A percentile compares a stretch with the other conserved stretches of the same genome.
These are phyloP conservation scores for Tachina grossa DNA, from an alignment of 2,888 invertebrate species.

Conservation along the genomic window DNA sequence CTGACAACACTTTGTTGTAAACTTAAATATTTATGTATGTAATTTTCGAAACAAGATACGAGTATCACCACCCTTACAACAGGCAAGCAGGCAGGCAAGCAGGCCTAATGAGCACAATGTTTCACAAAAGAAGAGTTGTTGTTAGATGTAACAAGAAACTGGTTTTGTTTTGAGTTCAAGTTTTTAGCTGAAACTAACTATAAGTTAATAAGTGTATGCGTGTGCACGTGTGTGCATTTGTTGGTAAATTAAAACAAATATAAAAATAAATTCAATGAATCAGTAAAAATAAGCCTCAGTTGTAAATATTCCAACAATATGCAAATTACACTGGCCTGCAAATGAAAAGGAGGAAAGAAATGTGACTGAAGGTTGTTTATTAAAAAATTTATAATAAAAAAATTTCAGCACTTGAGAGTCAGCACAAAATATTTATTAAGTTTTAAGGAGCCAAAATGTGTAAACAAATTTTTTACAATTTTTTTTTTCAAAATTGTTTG, in stretches of 20 bases:
- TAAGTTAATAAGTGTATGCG: not conserved
- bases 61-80: slow-evolving; percentile 17
- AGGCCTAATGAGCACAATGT: slow-evolving; percentile 26
- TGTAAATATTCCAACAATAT: slow-evolving; percentile 40
- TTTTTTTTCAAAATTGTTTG: no score
- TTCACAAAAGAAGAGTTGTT: not conserved
- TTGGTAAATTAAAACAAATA: not conserved
- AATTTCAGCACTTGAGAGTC: no score
- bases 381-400: no score
- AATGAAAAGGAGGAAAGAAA: no score
- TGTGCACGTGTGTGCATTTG: no score
- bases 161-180: not conserved
- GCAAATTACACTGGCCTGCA: slow-evolving; percentile 21
- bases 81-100: slow-evolving; percentile 5
- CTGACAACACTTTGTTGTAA: not conserved
- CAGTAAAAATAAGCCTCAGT: not conserved
- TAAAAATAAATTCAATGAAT: not conserved
- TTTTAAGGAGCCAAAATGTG: no score
- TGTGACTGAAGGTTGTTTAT: no score
- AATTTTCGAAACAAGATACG: slow-evolving; percentile 9
- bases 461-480: no score
- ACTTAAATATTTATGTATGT: not conserved
- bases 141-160: slow-evolving; percentile 14
- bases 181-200: not conserved
- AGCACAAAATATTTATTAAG: no score